Base-by-base conservation (phyloP, 2,888 invertebrate species). In the Bimastos eiseni region DNA sequence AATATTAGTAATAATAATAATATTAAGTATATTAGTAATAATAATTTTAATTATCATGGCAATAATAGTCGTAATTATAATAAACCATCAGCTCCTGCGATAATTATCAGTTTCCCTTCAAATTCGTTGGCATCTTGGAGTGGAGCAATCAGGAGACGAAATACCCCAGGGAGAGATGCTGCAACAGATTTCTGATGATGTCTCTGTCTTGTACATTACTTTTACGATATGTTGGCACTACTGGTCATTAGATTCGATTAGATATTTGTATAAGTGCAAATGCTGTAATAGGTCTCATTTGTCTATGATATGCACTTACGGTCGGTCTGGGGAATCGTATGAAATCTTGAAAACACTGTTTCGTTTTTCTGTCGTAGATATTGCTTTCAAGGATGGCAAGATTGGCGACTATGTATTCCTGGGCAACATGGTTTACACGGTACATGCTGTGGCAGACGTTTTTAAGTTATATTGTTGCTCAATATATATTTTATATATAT, bases 371-470 rank as follows among this genome's bases (percentile, higher is more conserved):
- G 0, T 33, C 93, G 30, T 93, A 96, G 96, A 95, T 93, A 93
- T 95, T 91, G 95, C 95, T 21, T 96, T 96, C 95, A 96, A 93
- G 95, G 96, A 95, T 95, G 99, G 98, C 90, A 96, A 94, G 93
- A 93, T 93, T 92, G 98, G 98, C 91, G 99, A 98, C 44, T 99
- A 98, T 95, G 96, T 99, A 89, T 96, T 99, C 93, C 95, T 99
- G 93, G 99, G 99, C 93, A 99, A 98, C 96, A 97, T 97, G 94
- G 97, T 99, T 33, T 99, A 99, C 95, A 98, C 99, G 93, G 98
- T 98, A n/a, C n/a, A 95, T 96, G 96, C 95, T 19, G 0, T n/a
- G 30, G n/a, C 30, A 70, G 70, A n/a, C 1, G n/a, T 70, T n/a
- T 55, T 55, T 30, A 55, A n/a, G n/a, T n/a, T n/a, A n/a, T n/a